These are phyloP conservation scores for Harpagoxenus sublaevis DNA, from an alignment of 2,888 invertebrate genomes.

Conservation along the genomic window DNA sequence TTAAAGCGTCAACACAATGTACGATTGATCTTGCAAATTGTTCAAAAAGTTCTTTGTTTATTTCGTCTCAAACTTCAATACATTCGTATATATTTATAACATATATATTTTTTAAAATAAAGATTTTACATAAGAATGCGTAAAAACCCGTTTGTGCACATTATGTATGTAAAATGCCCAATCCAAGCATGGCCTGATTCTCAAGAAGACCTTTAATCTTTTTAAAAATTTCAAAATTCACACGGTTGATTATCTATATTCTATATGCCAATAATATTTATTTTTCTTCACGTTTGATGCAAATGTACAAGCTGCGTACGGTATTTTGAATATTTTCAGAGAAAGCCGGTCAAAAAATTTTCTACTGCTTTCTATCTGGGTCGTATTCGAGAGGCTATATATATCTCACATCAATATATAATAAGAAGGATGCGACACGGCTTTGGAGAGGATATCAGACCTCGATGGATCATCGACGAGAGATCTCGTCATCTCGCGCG, in stretches of 20 bases:
- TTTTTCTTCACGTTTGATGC: not conserved
- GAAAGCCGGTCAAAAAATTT: conserved; percentile 21
- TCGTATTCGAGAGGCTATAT: not conserved
- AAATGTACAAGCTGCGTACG: not conserved
- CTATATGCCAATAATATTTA: not conserved
- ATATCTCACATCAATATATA: conserved; percentile 5
- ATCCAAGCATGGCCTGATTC: not conserved
- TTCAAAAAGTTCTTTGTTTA: not conserved
- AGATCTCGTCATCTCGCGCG: not conserved
- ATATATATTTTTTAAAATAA: not conserved
- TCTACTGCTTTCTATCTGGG: conserved; percentile 16
- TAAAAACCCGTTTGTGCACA: not conserved
- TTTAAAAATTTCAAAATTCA: not conserved
- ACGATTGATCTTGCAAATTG: not conserved
- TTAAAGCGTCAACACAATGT: not conserved
- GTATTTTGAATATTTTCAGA: conserved; percentile 37
- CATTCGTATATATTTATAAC: not conserved
- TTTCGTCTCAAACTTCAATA: not conserved
- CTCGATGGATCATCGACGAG: not conserved
- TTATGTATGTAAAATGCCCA: not conserved
- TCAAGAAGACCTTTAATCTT: not conserved
- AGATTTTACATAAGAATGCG: not conserved
- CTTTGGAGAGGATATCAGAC: not conserved
- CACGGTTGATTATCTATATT: not conserved
- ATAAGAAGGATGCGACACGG: not conserved